These are phyloP conservation scores for Euphysa ruthae DNA, from an alignment of 30 jellyfish, hydroid and myxozoan genomes.

Conservation along the genomic window DNA sequence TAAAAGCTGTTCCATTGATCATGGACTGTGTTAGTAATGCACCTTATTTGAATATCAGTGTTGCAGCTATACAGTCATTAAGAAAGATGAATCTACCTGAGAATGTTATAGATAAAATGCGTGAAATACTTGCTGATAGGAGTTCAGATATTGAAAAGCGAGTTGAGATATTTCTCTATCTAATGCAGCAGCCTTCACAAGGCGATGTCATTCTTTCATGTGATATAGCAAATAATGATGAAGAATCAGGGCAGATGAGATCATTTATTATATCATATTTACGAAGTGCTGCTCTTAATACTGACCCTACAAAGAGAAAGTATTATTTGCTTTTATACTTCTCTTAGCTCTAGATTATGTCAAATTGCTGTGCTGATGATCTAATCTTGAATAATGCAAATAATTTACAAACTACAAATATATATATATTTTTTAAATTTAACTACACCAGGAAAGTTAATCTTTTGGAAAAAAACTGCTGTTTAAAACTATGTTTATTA, in stretches of 20 bases:
- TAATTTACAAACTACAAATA: too few species aligned
- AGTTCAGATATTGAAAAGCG: conserved; percentile 70
- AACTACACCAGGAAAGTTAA: too few species aligned
- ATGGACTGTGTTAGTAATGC: conserved; percentile 79
- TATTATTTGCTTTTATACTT: not conserved
- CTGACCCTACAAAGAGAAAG: conserved; percentile 57
- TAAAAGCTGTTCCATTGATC: conserved; percentile 46
- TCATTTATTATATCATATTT: conserved; percentile 62
- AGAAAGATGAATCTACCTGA: conserved; percentile 50
- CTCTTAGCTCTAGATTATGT: too few species aligned
- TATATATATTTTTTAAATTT: too few species aligned
- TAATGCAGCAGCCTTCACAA: conserved; percentile 57
- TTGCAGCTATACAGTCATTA: conserved; percentile 84
- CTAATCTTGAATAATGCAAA: too few species aligned
- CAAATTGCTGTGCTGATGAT: too few species aligned
- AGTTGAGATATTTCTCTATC: conserved; percentile 54
- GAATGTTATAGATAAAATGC: conserved; percentile 14
- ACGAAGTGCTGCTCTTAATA: conserved; percentile 22
- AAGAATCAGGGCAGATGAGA: conserved; percentile 74
- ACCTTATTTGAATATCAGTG: conserved; percentile 44
- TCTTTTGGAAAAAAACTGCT: too few species aligned
- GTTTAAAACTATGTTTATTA: too few species aligned
- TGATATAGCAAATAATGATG: conserved; percentile 73
- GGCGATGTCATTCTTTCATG: conserved; percentile 49
- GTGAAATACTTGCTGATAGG: conserved; percentile 53